Base-by-base conservation (phyloP, 1,140 invertebrate species). In the Lerema accius region DNA sequence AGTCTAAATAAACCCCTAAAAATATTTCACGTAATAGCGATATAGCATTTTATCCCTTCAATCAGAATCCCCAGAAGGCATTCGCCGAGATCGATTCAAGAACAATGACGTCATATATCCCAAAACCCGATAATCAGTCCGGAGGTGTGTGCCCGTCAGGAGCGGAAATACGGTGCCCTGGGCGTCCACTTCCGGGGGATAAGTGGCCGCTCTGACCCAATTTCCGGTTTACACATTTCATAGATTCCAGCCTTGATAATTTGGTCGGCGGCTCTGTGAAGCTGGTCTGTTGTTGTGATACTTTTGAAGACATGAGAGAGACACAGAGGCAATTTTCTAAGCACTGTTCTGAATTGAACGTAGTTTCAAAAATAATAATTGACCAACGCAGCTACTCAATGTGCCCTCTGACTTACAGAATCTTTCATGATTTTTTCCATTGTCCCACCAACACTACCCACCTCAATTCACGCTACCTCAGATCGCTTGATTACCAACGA, bases 191-290 rank as follows among this genome's bases (percentile, higher is more conserved):
- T 84, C 82, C 82, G 80, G 68, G 61, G 69, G 73, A 79, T 82
- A 84, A 84, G 78, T 82, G 82, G 69, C 71, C 69, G 65, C 67
- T 76, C 76, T 80, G 78, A 75, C 80, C 80, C 82, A 84, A 84
- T 84, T 84, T 84, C 82, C 82, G 82, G 74, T 78, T 72, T 76
- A 67, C 80, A 81, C 78, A 76, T 84, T 78, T 81, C 82, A 79
- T 73, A 84, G 82, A 82, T 82, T 67, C 26, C 53, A 39, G 53
- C 49, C 62, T 48, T 75, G 81, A 84, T 84, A 75, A 80, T 77
- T 73, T 71, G 68, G 35, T 48, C n/a, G n/a, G n/a, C n/a, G n/a
- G n/a, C n/a, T n/a, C n/a, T 19, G 43, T 10, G 32, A 43, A 15
- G 10, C 39, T 42, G 6, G 13, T 13, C 19, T 23, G 19, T 23